Conservation (phyloP, 2,888 invertebrate species). For the Chymomyza procnemis region DNA sequence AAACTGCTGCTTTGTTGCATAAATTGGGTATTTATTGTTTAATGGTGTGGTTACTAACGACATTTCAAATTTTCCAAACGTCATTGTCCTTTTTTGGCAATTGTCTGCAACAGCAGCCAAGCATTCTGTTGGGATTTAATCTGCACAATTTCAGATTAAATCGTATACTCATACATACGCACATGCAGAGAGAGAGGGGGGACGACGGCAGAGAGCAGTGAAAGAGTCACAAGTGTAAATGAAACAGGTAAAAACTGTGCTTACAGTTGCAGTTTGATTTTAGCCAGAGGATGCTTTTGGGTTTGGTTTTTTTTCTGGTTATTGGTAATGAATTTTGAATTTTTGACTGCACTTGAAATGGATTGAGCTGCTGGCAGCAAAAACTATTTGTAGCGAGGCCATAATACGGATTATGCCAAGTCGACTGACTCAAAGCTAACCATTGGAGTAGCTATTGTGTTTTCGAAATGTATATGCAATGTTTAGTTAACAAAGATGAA, state of each 20-base stretch:
- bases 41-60: slow-evolving; percentile 65
- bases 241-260: slow-evolving; percentile 21
- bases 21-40: slow-evolving; percentile 74
- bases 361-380: background rate
- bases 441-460: background rate
- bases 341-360: slow-evolving; percentile 19
- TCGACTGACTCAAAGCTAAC: background rate
- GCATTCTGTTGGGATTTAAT: slow-evolving; percentile 27
- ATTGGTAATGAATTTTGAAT: slow-evolving; percentile 35
- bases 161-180: background rate
- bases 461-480: background rate
- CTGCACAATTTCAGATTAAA: slow-evolving; percentile 26
- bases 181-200: background rate
- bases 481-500: too few species aligned
- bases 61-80: slow-evolving; percentile 45
- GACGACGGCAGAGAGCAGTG: background rate
- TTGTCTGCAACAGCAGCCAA: slow-evolving; percentile 8
- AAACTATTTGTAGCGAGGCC: background rate
- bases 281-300: slow-evolving; percentile 22
- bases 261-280: background rate
- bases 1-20: slow-evolving; percentile 40
- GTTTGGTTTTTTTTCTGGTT: slow-evolving; percentile 24
- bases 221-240: slow-evolving; percentile 8
- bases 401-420: background rate
- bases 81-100: slow-evolving; percentile 9